Percentiles rank a stretch among this genome's conserved stretches.
phyloP scores from a whole-genome alignment of 2,888 invertebrate species.

The Falcaria lacertinaria region DNA sequence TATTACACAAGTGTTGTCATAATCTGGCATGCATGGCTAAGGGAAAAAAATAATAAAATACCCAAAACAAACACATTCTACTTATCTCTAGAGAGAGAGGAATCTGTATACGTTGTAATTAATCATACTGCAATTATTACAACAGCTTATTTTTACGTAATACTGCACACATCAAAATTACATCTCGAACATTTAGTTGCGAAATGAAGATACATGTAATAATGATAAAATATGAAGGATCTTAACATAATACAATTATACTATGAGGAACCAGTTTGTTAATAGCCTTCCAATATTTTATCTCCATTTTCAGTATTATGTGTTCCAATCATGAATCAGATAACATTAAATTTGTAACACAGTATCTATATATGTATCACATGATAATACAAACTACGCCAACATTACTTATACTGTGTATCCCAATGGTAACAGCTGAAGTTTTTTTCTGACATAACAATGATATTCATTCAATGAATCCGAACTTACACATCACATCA shows the following conservation, averaged over 20 bases:
- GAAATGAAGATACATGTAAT: not conserved
- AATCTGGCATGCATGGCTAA: constrained; percentile 11
- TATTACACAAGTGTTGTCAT: no score
- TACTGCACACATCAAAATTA: constrained; percentile 15
- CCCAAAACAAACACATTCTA: not conserved
- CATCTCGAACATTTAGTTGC: not conserved
- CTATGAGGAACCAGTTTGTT: constrained; percentile 9
- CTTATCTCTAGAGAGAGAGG: not conserved
- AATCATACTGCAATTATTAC: no score
- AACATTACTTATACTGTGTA: constrained; percentile 3
- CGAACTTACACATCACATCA: constrained; percentile 2
- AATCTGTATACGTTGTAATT: no score
- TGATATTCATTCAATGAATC: not conserved
- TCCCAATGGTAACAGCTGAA: not conserved
- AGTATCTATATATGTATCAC: constrained; percentile 5
- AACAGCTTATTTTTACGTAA: constrained; percentile 12
- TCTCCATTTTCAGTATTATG: not conserved
- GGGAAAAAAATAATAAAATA: not conserved
- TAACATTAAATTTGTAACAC: constrained; percentile 9
- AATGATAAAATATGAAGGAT: constrained; percentile 10
- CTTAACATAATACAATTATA: constrained; percentile 4
- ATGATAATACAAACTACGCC: constrained; percentile 2
- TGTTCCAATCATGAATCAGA: constrained; percentile 1
- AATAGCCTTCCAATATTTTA: not conserved
- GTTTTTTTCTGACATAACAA: not conserved